phyloP scores from a whole-genome alignment of 2,113 vertebrate species.

The Python bivittatus region DNA sequence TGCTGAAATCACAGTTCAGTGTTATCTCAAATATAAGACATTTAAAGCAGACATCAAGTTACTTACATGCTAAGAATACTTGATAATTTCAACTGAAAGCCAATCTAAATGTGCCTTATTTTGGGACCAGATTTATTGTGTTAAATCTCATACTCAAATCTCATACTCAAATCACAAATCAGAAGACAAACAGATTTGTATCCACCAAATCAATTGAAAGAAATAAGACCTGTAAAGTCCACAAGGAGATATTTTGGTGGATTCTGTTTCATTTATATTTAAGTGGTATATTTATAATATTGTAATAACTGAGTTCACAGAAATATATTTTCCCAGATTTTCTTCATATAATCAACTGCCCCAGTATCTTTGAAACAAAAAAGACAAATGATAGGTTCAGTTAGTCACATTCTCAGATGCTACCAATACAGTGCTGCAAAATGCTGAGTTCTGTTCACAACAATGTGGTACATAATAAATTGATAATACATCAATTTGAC shows the following conservation, averaged over 20 bases:
- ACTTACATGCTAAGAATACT: not conserved
- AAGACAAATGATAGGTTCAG: not conserved
- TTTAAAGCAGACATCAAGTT: not conserved
- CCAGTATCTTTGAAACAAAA: not conserved
- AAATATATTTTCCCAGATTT: not conserved
- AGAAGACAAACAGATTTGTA: not conserved
- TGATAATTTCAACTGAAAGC: not conserved
- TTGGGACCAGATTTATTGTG: not conserved
- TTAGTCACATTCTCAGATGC: not conserved
- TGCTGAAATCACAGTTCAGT: not conserved
- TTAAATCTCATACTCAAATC: not conserved
- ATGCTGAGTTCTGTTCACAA: not conserved
- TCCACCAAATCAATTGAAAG: not conserved
- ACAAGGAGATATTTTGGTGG: not conserved
- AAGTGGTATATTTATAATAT: not conserved
- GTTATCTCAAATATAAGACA: not conserved
- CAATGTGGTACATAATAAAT: not conserved
- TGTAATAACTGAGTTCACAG: not conserved
- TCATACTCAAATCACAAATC: not conserved
- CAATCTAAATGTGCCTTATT: not conserved
- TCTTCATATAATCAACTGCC: too few relatives aligned
- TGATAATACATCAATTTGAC: not conserved
- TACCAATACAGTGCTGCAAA: constrained; percentile 5
- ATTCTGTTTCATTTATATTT: not conserved
- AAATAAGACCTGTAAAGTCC: not conserved